Percentiles rank a stretch among this genome's conserved stretches.
phyloP scores from a whole-genome alignment of 64 coral and sea anemone species.

The Actinia tenebrosa region DNA sequence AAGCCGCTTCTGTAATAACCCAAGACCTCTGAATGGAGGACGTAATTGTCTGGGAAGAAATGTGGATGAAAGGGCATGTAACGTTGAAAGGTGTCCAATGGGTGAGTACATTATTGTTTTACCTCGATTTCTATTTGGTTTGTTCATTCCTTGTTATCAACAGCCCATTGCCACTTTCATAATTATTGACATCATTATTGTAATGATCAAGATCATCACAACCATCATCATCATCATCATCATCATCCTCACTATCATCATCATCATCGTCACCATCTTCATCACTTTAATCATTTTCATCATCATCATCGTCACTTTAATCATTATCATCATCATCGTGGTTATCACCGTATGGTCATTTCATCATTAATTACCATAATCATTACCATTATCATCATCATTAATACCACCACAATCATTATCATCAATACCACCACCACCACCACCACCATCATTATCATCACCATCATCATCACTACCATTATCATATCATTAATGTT shows the following conservation, averaged over 20 bases:
- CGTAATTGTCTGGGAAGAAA: slow-evolving; percentile 22
- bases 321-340: not conserved
- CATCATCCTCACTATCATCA: not conserved
- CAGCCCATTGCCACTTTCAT: too few species aligned
- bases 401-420: not conserved
- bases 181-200: not conserved
- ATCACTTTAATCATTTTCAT: not conserved
- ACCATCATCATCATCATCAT: not conserved
- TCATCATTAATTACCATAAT: not conserved
- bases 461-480: not conserved
- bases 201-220: not conserved
- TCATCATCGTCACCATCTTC: not conserved
- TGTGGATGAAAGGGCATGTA: slow-evolving; percentile 36
- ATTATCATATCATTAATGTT: not conserved
- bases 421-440: not conserved
- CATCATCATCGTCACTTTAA: not conserved
- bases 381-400: not conserved
- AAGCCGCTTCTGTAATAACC: slow-evolving; percentile 31
- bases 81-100: slow-evolving; percentile 26
- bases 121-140: too few species aligned
- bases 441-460: not conserved
- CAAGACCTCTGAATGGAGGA: slow-evolving; percentile 30
- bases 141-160: too few species aligned
- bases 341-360: too few species aligned
- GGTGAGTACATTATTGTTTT: slow-evolving; percentile 24